Evolutionary conservation across 2,113 vertebrate species (phyloP), one percentile per base, ranked within the genome.

Genomic region (Panthera tigris): DNA sequence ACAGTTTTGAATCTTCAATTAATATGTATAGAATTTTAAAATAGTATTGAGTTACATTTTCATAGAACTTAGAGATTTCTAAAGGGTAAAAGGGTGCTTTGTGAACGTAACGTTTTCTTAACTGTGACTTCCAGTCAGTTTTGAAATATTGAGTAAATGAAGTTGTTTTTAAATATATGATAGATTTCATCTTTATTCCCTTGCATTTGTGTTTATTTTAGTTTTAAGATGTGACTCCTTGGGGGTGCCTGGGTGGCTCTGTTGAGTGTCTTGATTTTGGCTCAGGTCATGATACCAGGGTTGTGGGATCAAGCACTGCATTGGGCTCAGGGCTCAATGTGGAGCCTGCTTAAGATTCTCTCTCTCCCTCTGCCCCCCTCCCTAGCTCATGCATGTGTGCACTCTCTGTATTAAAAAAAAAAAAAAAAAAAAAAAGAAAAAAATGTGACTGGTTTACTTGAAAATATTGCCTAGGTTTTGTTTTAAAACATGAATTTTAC

Each of bases 81-180:
- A 41, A 41, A 74, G 23, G 23, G 23, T 85, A 65, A 45, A 66
- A 66, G 52, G 57, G 61, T 52, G 63, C 69, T 76, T 10, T 83
- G 33, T 89, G 78, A 92, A 71, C n/a, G 29, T 94, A 66, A 5
- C 36, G 55, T 97, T 94, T 82, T 61, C 73, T 81, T 87, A 66
- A 65, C 68, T 92, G 16, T 90, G 88, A 71, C n/a, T 91, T 92
- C 61, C 16, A 82, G 45, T 84, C 61, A 55, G 10, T 89, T 93
- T 93, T 93, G 55, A 97, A 91, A 81, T 87, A 91, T 10, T 81
- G 45, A 66, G 48, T 81, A 78, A 92, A 73, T 85, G 31, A 93
- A 95, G 13, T 36, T 86, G 25, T 81, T 89, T 50, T 94, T 86
- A 27, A 74, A 74, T 19, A 68, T 52, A 52, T 66, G 27, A 29